phyloP scores from a whole-genome alignment of 2,113 vertebrate species.

The Kobus ellipsiprymnus region DNA sequence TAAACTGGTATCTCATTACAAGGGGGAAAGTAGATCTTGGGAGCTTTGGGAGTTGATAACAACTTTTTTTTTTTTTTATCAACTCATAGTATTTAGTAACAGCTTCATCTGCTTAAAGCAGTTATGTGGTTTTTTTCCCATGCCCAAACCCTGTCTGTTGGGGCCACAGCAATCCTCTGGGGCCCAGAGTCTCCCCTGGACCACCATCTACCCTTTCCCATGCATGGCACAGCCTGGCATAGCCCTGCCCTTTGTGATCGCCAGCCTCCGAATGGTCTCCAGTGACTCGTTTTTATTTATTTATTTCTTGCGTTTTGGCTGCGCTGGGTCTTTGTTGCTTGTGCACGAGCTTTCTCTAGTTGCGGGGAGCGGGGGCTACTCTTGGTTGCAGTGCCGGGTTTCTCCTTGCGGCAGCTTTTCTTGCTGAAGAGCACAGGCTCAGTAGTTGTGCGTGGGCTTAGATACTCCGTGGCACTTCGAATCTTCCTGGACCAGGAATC shows the following conservation, averaged over 20 bases:
- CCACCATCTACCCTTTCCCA: background rate
- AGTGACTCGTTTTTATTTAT: background rate
- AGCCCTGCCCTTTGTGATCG: background rate
- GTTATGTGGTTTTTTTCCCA: background rate
- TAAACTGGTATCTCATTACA: background rate
- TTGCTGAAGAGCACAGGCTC: background rate
- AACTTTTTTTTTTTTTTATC: background rate
- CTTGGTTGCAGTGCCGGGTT: accelerated
- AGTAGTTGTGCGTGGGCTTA: background rate
- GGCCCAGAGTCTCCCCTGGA: background rate
- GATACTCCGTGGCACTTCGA: background rate
- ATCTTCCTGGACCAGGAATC: background rate
- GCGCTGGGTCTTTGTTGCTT: background rate
- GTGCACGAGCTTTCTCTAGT: background rate
- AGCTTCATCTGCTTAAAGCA: background rate
- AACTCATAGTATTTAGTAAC: background rate
- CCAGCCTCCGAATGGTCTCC: background rate
- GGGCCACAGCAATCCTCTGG: background rate
- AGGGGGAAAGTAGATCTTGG: background rate
- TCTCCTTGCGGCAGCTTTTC: background rate
- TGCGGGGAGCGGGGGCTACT: background rate
- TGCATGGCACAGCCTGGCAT: background rate
- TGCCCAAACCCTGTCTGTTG: background rate
- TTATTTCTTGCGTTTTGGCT: background rate
- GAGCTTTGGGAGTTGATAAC: background rate